These are phyloP conservation scores for Anabacerthia variegaticeps DNA, from an alignment of 2,797 vertebrate genomes.

Conservation along the genomic window DNA sequence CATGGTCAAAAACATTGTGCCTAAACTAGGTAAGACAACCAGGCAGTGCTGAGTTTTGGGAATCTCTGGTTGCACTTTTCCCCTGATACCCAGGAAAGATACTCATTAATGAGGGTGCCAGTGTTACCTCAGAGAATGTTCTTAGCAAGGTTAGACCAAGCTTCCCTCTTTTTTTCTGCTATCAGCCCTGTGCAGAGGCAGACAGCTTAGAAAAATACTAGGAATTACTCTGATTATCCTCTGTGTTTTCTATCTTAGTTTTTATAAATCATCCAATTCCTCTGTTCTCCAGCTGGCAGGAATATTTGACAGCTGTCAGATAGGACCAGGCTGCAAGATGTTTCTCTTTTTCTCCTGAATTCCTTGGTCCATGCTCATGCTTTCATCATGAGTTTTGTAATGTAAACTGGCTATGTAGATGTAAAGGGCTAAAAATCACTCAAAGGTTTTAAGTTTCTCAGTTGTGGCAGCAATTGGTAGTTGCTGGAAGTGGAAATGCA, in stretches of 20 bases:
- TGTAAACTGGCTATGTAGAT: neutral
- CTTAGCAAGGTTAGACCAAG: neutral
- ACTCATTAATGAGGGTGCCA: rapidly evolving
- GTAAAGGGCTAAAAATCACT: neutral
- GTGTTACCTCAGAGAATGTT: neutral
- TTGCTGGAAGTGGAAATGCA: rapidly evolving
- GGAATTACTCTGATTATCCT: neutral
- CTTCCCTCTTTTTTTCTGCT: neutral
- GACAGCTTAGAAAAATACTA: neutral
- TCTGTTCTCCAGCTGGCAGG: neutral
- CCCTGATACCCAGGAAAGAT: neutral
- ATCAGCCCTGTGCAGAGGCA: neutral
- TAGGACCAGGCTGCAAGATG: neutral
- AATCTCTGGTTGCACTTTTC: neutral
- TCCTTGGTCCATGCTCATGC: neutral
- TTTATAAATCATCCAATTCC: neutral
- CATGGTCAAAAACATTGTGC: slow-evolving; percentile 98
- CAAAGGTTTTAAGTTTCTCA: neutral
- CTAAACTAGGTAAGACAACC: slow-evolving; percentile 87
- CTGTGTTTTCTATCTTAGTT: neutral
- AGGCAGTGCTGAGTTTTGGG: neutral
- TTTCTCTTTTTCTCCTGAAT: neutral
- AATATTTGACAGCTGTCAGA: neutral
- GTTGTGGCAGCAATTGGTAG: neutral
- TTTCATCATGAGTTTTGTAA: neutral